Base-by-base conservation (phyloP, 2,888 invertebrate species). In the Sminthurinus aureus region DNA sequence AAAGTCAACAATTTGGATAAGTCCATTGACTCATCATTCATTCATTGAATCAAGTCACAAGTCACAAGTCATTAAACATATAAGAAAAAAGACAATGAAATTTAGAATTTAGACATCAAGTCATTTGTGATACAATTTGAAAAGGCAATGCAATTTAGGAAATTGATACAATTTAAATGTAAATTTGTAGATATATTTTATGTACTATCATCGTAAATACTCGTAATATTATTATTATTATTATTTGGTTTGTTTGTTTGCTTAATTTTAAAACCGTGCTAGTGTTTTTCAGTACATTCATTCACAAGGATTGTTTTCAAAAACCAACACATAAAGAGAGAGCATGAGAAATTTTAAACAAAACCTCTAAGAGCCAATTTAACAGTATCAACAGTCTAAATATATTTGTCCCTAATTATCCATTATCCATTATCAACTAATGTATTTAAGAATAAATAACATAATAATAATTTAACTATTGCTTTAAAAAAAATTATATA, bases 1-100 rank as follows among this genome's bases (percentile, higher is more conserved):
- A 77, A 58, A 77, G 58, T 58, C 52, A 77, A 51, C 52, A 58
- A 9, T 50, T n/a, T 22, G 58, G 22, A 8, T 51, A 77, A 22
- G 20, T 20, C 15, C 38, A 38, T 38, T 38, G 3, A 38, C 3
- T 38, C 6, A 38, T 71, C 38, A 38, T 38, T 38, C 38, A 38
- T 1, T 38, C 6, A 38, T 38, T 38, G 38, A 38, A 38, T 6
- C 3, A 38, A 38, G 1, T 4, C 38, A 38, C 38, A 38, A 38
- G 38, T 38, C 38, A 38, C 1, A 1, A 38, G 38, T 38, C 38
- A 38, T 38, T 38, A 38, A 38, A 38, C 71, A 4, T 2, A 71
- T n/a, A 71, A 20, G n/a, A 71, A 58, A 58, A 58, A 58, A 58
- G 1, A 38, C 38, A 38, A 4, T 38, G 3, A 38, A 38, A 1